Percentiles rank a stretch among this genome's conserved stretches.
These are phyloP conservation scores for Petrolisthes cinctipes DNA, from an alignment of 2,888 invertebrate genomes.

Conservation along the genomic window DNA sequence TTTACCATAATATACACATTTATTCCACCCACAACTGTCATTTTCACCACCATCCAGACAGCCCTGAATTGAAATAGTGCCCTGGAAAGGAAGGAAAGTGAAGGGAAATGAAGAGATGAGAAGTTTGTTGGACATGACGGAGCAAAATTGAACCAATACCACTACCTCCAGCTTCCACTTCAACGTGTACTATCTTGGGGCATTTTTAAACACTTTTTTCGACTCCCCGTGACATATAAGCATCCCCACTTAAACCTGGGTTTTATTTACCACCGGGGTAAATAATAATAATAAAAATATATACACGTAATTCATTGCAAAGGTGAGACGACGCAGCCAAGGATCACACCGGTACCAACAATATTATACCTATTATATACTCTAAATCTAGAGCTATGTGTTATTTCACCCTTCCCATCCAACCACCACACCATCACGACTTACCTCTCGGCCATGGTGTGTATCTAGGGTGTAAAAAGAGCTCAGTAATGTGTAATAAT, in stretches of 20 bases:
- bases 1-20: not conserved
- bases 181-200: not conserved
- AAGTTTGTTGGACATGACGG: conserved; percentile 15
- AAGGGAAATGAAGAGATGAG: not conserved
- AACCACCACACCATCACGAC: not conserved
- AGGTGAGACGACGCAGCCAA: not conserved
- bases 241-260: not conserved
- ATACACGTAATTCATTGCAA: not conserved
- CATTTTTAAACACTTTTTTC: not conserved
- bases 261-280: no score
- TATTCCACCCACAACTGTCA: not conserved
- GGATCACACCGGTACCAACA: not conserved
- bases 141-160: conserved; percentile 45
- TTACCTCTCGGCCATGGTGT: conserved; percentile 43
- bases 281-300: not conserved
- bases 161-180: not conserved
- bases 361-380: not conserved
- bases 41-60: not conserved
- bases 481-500: not conserved
- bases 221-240: not conserved
- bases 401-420: not conserved
- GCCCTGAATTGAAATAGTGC: no score
- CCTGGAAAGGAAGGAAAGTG: not conserved
- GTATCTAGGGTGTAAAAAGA: conserved; percentile 7
- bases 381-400: not conserved